Evolutionary conservation across 1,140 invertebrate genomes (phyloP), one percentile per base, ranked within the genome.

Genomic region (Ephestia elutella): DNA sequence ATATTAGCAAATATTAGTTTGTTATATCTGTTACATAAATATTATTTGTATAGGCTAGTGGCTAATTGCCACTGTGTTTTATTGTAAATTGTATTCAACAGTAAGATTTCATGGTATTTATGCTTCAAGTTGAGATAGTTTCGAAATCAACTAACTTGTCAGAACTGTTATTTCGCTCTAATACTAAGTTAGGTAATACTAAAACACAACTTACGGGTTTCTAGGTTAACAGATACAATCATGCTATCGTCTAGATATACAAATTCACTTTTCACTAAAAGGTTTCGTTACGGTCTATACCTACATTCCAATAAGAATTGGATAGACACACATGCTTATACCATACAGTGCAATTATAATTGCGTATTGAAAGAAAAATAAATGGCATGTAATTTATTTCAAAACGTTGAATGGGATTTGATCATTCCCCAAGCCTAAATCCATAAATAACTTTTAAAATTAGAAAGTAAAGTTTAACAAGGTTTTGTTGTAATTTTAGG

Each of bases 161-260:
- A 44, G 38, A 44, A 44, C 38, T 44, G 38, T 44, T 44, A 44
- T 44, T 44, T 4, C 38, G 32, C 32, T 44, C 13, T 44, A 44
- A 44, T 15, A 15, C n/a, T 44, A 44, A 44, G 38, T 44, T 44
- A 44, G 38, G 38, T 15, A 44, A 15, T 13, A 44, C 38, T 44
- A 44, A 44, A 44, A 44, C 38, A 44, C 38, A 44, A 44, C 38
- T 44, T 44, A 35, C 13, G n/a, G 38, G 15, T 17, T 15, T 15
- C 38, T 44, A 44, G 38, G 38, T 44, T 44, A 44, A 44, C 15
- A 13, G 13, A 44, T 15, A 54, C 38, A 17, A 57, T 17, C 61
- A 67, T 63, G 61, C 60, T 50, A 28, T 60, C 61, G 20, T 61
- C 56, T 56, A 59, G 13, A 10, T 57, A 59, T 10, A 56, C 55